Base-by-base conservation (phyloP, 2,888 invertebrate species). In the Eupithecia subfuscata region DNA sequence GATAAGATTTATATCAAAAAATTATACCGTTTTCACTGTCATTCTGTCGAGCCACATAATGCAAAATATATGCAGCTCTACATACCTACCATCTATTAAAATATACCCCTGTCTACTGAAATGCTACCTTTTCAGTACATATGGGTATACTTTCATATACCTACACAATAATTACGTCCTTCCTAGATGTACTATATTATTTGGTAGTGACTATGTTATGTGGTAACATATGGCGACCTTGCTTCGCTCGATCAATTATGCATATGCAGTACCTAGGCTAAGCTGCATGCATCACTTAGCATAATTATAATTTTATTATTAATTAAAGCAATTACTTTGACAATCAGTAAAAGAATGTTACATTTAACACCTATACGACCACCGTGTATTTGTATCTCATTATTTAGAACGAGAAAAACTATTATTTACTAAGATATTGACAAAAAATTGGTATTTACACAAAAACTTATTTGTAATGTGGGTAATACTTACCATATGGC, bases 251-350 rank as follows among this genome's bases (percentile, higher is more conserved):
- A 45, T 45, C 45, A 25, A 60, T 52, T 69, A 52, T 52, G 16
- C 48, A 67, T 48, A 30, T 45, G 22, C 34, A 34, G 30, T 30
- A 64, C 64, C 64, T 34, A 67, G 60, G 37, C 52, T 56, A n/a
- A 56, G 40, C 56, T 37, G 67, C 67, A 67, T 67, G 40, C 73
- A 69, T 65, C 67, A 65, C 76, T 78, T 81, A 76, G 76, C 77
- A 75, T 81, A 79, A 75, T 72, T 74, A 74, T 68, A 78, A 78
- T 74, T 72, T 72, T 60, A 60, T 25, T 25, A 60, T 73, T 67
- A 78, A 78, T 74, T 73, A 43, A 73, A 65, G 60, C 75, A 79
- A 81, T 81, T 81, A 78, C 60, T 75, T 69, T 71, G 67, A 75
- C 71, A 74, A 80, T 80, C 73, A 74, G 71, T 70, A 70, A 18